phyloP scores from a whole-genome alignment of 2,113 vertebrate genomes.

The Otocyon megalotis region DNA sequence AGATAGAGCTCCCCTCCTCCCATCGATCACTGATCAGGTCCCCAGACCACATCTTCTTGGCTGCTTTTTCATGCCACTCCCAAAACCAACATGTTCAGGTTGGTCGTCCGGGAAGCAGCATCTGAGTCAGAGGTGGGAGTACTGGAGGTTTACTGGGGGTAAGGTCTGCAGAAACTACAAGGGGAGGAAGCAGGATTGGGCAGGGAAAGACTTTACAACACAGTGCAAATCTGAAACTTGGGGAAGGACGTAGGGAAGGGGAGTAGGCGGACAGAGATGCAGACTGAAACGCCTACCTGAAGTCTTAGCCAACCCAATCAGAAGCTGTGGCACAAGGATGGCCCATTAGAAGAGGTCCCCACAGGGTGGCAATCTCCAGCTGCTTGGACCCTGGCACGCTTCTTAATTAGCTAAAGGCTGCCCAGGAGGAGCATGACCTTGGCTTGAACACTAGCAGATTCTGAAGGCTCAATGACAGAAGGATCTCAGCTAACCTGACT shows the following conservation, averaged over 20 bases:
- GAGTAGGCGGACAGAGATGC: background rate
- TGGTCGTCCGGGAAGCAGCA: background rate
- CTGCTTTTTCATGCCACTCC: background rate
- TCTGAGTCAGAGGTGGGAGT: background rate
- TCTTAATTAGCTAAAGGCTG: background rate
- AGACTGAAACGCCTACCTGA: background rate
- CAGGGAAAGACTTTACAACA: background rate
- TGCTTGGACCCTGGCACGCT: background rate
- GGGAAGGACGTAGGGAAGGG: background rate
- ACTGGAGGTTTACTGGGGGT: too few relatives aligned
- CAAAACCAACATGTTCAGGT: background rate
- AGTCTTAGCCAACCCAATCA: background rate
- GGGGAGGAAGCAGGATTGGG: background rate
- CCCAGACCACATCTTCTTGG: background rate
- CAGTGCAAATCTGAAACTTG: background rate
- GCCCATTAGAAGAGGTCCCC: background rate
- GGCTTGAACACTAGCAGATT: background rate
- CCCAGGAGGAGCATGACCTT: background rate
- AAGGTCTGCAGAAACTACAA: background rate
- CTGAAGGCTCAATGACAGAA: background rate
- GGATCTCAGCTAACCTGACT: background rate
- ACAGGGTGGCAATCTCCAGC: background rate
- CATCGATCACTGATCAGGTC: background rate
- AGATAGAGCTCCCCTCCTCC: background rate
- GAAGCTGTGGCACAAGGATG: background rate